Conservation (phyloP, 2,888 invertebrate genomes). For the Tachina fera region DNA sequence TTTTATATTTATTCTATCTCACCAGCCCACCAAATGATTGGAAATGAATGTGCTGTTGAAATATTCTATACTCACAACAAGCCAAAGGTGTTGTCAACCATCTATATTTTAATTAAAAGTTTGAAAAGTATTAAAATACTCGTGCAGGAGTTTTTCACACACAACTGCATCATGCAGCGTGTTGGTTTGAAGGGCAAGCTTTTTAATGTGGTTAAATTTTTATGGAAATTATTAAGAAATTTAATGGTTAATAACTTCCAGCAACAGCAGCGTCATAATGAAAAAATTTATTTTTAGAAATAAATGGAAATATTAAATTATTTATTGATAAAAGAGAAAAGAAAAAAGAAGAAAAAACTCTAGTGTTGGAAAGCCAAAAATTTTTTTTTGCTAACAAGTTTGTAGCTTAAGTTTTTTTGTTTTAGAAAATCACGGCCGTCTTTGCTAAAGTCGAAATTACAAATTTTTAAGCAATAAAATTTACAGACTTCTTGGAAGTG, state of each 20-base stretch:
- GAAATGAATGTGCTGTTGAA: conserved; percentile 11
- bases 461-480: not conserved
- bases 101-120: conserved; percentile 59
- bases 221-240: conserved; percentile 45
- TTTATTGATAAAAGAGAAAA: not conserved
- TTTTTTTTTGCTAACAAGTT: not conserved
- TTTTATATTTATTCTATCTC: too few species aligned
- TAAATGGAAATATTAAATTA: not conserved
- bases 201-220: conserved; percentile 11
- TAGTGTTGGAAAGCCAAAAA: conserved; percentile 3
- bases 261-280: not conserved
- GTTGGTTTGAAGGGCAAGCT: not conserved
- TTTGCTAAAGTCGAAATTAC: not conserved
- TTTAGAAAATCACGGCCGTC: not conserved
- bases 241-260: conserved; percentile 10
- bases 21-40: not conserved
- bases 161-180: not conserved
- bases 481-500: not conserved
- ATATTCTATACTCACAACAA: not conserved
- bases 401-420: conserved; percentile 27
- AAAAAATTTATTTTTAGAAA: conserved; percentile 38
- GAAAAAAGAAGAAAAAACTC: not conserved
- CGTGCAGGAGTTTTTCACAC: not conserved
- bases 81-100: conserved; percentile 55
- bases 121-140: conserved; percentile 4